A percentile compares a stretch with the other conserved stretches of the same genome.
Evolutionary conservation across 2,797 vertebrate genomes (phyloP).

Genomic region (Picus viridis): DNA sequence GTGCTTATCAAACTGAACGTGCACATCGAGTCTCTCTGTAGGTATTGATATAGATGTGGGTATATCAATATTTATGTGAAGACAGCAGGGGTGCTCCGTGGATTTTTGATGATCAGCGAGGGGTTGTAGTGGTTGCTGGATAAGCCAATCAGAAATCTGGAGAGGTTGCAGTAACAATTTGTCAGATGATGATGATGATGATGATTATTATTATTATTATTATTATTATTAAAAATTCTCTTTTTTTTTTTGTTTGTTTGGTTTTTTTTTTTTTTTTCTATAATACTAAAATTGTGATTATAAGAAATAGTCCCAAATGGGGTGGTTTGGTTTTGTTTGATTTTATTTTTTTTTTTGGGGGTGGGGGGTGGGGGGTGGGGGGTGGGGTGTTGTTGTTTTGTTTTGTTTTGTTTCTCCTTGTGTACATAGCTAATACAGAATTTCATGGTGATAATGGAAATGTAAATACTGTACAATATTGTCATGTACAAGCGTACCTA

Average conservation of each 20-base stretch:
- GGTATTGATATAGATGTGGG: constrained; percentile 68
- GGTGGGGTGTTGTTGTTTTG: no score
- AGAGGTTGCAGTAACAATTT: constrained; percentile 82
- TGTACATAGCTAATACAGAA: constrained; percentile 99
- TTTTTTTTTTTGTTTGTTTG: constrained; percentile 69
- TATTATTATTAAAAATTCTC: constrained; percentile 29
- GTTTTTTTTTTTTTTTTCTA: constrained; percentile 81
- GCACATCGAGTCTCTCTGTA: constrained; percentile 77
- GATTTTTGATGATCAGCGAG: constrained; percentile 79
- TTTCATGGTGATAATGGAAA: constrained; percentile 94
- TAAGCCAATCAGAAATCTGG: constrained; percentile 83
- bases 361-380: no score
- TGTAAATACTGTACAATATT: constrained; percentile 99
- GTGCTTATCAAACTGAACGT: constrained; percentile 74
- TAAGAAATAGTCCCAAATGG: constrained; percentile 90
- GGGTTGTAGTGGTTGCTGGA: constrained; percentile 80
- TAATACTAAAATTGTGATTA: constrained; percentile 89
- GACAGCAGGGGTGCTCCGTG: constrained; percentile 81
- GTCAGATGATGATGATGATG: constrained; percentile 80
- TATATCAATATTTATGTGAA: constrained; percentile 68
- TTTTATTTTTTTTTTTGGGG: no score
- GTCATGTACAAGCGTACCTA: constrained; percentile 99
- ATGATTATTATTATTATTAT: constrained; percentile 53
- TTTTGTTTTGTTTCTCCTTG: constrained; percentile 97
- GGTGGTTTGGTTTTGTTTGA: no score